These are phyloP conservation scores for Mormoops blainvillei DNA, from an alignment of 2,113 vertebrate species.

Conservation along the genomic window DNA sequence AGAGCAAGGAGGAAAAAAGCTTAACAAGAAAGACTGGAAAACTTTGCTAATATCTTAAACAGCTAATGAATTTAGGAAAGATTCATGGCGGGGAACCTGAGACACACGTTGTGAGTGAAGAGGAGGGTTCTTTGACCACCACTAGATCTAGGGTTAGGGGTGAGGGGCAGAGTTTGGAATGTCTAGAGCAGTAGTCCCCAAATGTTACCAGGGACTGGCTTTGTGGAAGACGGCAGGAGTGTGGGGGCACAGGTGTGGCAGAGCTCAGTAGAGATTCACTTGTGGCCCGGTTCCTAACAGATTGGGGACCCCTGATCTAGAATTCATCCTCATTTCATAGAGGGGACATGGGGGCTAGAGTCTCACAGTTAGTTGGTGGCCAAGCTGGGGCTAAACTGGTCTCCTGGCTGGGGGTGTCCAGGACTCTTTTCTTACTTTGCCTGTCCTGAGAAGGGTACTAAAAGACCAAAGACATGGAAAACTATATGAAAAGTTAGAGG, in stretches of 20 bases:
- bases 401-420: no score
- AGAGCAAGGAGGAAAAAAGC: neutral
- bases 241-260: no score
- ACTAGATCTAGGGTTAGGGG: neutral
- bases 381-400: neutral
- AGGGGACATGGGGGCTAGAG: neutral
- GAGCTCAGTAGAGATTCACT: no score
- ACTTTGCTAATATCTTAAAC: neutral
- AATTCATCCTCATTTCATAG: neutral
- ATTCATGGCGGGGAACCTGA: neutral
- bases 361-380: neutral
- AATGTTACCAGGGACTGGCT: no score
- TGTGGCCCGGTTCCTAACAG: no score
- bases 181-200: neutral
- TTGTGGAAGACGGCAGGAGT: no score
- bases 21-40: neutral
- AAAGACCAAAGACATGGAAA: neutral
- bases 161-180: rapidly evolving
- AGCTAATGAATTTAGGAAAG: neutral
- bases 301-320: neutral
- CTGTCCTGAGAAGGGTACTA: neutral
- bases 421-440: neutral
- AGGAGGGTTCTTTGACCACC: neutral
- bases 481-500: neutral
- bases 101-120: neutral